Conservation (phyloP, 2,888 invertebrate genomes). For the Anorthoa munda region DNA sequence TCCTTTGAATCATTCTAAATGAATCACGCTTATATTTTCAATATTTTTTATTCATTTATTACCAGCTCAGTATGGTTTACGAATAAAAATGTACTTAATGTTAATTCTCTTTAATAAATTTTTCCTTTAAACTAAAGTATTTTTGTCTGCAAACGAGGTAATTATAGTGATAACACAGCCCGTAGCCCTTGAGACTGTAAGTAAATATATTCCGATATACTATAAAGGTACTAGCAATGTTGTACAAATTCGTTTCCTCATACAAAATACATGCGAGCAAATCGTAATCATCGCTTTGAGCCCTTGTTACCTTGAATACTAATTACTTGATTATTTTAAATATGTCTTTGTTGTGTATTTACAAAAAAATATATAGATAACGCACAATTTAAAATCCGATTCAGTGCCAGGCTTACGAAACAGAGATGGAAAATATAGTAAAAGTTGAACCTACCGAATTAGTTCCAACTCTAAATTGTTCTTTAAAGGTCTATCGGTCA, state of each 20-base stretch:
- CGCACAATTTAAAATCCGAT: not conserved
- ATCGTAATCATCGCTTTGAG: slow-evolving; percentile 65
- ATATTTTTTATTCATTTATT: not conserved
- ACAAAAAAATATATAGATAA: slow-evolving; percentile 19
- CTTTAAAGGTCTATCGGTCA: slow-evolving; percentile 59
- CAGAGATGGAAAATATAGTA: not conserved
- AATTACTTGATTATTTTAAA: slow-evolving; percentile 76
- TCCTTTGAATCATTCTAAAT: slow-evolving; percentile 51
- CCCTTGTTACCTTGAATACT: slow-evolving; percentile 83
- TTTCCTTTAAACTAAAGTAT: slow-evolving; percentile 4
- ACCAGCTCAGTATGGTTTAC: not conserved
- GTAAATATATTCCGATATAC: slow-evolving; percentile 31
- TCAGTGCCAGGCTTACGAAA: not conserved
- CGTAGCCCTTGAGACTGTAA: slow-evolving; percentile 51
- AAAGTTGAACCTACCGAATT: not conserved
- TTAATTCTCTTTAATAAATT: not conserved
- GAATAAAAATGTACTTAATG: slow-evolving; percentile 6
- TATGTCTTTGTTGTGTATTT: slow-evolving; percentile 65
- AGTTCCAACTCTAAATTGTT: slow-evolving; percentile 39
- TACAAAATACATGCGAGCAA: slow-evolving; percentile 55
- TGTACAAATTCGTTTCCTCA: slow-evolving; percentile 63
- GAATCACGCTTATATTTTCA: slow-evolving; percentile 34
- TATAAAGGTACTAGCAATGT: slow-evolving; percentile 24
- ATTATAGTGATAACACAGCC: slow-evolving; percentile 49
- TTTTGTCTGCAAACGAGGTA: slow-evolving; percentile 19